Evolutionary conservation across 2,888 invertebrate genomes (phyloP).

Genomic region (Heteropelma amictum): DNA sequence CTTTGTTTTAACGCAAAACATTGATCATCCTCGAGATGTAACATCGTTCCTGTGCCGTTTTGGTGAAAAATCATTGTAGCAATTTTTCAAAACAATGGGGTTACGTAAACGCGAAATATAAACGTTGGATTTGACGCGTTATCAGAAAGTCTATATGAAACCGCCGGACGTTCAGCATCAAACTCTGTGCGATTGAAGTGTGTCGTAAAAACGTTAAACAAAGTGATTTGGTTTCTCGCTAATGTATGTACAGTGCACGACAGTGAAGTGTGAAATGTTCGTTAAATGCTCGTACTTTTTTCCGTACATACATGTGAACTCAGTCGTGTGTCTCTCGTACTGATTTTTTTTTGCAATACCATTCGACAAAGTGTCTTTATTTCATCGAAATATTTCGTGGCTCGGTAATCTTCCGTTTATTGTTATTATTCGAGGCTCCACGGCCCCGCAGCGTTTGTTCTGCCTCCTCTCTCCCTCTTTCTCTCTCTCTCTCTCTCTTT

Average conservation of each 20-base stretch:
- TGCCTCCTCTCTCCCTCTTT: neutral
- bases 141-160: conserved; percentile 6
- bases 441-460: neutral
- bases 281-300: neutral
- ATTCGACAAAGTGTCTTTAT: neutral
- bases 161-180: conserved; percentile 25
- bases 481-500: neutral
- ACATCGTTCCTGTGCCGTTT: neutral
- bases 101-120: conserved; percentile 31
- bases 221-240: neutral
- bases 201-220: conserved; percentile 10
- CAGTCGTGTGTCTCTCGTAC: neutral
- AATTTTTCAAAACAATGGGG: conserved; percentile 2
- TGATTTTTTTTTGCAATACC: conserved; percentile 2
- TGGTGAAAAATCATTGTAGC: neutral
- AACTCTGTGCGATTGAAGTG: neutral
- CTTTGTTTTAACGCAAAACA: neutral
- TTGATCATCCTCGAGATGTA: neutral
- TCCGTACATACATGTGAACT: neutral
- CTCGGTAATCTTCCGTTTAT: conserved; percentile 34
- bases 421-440: conserved; percentile 44
- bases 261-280: conserved; percentile 6
- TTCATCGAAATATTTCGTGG: conserved; percentile 31
- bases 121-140: conserved; percentile 10
- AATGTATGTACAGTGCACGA: conserved; percentile 1